Evolutionary conservation across 1,140 invertebrate genomes (phyloP), one percentile per base, ranked within the genome.

Genomic region (Magallana gigas): DNA sequence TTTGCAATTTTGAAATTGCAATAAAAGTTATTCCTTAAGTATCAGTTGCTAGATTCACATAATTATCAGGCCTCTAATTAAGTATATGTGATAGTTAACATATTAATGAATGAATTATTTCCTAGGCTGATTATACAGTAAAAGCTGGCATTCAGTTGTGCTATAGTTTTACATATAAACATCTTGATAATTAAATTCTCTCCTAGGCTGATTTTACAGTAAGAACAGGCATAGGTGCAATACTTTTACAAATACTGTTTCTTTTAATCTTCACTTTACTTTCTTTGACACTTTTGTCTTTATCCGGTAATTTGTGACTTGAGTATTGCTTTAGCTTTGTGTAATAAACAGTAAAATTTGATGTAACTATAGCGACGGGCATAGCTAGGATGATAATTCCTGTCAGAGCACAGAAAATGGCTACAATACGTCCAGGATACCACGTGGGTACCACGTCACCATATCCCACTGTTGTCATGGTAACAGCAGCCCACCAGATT

Each of bases 341-440:
- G 96, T 99, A 99, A 96, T 99, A 99, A 96, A 99, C 98, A 36
- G 91, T 90, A 85, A 93, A 93, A 88, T 93, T 93, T 85, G 91
- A 93, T 36, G 92, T 91, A 76, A 94, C 93, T 57, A 94, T 93
- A 5, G 93, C 93, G 97, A 99, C 99, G 96, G 98, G 98, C 96
- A 99, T 98, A 4, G 84, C n/a, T 11, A 88, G 64, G 1, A 88
- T 83, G 4, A 88, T 14, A 18, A 88, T 83, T 83, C 87, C 87
- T 12, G 84, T 59, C 29, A 88, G 14, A 6, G 87, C 84, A 11
- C 84, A 85, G 7, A 86, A 9, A 14, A 59, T 56, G 0, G 57
- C 87, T 9, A 86, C 71, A 29, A 86, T 12, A 9, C 71, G 60
- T 6, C 87, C 87, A 23, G 36, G 57, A 57, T 57, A 59, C 3